Percentiles rank a stretch among this genome's conserved stretches.
Conservation (phyloP, 2,113 vertebrate species). For the Oryzias javanicus region DNA sequence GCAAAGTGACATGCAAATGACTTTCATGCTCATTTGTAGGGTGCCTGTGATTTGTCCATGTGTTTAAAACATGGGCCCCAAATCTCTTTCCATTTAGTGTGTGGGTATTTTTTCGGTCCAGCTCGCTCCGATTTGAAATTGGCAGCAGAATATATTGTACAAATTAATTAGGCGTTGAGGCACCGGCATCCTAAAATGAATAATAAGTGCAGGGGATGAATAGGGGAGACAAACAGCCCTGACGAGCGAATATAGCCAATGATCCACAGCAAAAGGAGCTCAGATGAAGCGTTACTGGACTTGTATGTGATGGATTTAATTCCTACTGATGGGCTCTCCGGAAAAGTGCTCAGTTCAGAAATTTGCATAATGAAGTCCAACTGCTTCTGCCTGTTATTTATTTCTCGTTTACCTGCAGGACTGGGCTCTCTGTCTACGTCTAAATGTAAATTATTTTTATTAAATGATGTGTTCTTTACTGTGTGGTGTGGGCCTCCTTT, state of each 20-base stretch:
- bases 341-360: constrained; percentile 39
- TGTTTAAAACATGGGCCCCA: constrained; percentile 22
- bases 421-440: constrained; percentile 15
- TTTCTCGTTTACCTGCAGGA: constrained; percentile 8
- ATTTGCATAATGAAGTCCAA: constrained; percentile 44
- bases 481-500: background rate
- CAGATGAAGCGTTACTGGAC: constrained; percentile 30
- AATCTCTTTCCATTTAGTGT: constrained; percentile 20
- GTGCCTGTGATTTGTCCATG: constrained; percentile 17
- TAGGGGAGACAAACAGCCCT: constrained; percentile 46
- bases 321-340: constrained; percentile 43
- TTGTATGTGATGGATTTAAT: constrained; percentile 44
- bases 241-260: constrained; percentile 45
- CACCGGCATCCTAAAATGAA: constrained; percentile 52
- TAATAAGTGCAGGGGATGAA: constrained; percentile 50
- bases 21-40: background rate
- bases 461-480: background rate
- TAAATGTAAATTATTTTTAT: constrained; percentile 30
- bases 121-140: constrained; percentile 42
- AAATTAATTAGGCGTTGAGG: constrained; percentile 57
- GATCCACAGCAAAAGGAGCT: constrained; percentile 35
- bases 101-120: constrained; percentile 6
- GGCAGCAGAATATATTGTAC: constrained; percentile 46
- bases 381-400: constrained; percentile 12
- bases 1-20: background rate